Conservation (phyloP, 2,797 vertebrate species). For the Arremon brunneinucha region DNA sequence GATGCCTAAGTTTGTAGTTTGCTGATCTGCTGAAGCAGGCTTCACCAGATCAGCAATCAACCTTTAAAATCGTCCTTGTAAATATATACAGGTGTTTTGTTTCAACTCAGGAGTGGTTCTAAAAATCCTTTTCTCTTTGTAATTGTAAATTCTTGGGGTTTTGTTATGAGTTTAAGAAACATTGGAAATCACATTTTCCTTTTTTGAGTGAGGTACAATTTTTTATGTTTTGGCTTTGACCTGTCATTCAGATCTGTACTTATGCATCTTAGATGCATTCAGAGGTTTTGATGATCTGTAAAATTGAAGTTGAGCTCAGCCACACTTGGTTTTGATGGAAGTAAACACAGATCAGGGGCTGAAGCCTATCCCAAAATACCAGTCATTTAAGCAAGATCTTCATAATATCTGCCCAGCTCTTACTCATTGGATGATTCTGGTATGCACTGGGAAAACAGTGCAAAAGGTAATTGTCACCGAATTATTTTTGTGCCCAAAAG, state of each 20-base stretch:
- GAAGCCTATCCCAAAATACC: neutral
- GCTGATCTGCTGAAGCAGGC: neutral
- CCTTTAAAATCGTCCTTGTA: neutral
- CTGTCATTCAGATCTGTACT: neutral
- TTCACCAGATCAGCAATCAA: neutral
- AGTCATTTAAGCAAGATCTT: neutral
- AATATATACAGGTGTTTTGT: neutral
- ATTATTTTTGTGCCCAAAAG: neutral
- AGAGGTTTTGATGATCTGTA: neutral
- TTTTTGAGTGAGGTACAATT: neutral
- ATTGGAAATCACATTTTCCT: neutral
- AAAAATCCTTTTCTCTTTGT: neutral
- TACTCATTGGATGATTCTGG: neutral
- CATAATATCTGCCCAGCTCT: neutral
- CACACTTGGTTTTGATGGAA: neutral
- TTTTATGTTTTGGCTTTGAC: neutral
- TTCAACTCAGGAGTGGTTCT: neutral
- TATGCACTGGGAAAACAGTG: neutral
- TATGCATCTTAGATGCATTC: neutral
- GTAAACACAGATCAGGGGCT: neutral
- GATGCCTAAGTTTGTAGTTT: neutral
- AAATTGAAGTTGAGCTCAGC: neutral
- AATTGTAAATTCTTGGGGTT: neutral
- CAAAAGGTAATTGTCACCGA: neutral
- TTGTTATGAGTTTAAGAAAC: neutral